Percentiles rank a stretch among this genome's conserved stretches.
Conservation (phyloP, 2,113 vertebrate species). For the Toxostoma redivivum region DNA sequence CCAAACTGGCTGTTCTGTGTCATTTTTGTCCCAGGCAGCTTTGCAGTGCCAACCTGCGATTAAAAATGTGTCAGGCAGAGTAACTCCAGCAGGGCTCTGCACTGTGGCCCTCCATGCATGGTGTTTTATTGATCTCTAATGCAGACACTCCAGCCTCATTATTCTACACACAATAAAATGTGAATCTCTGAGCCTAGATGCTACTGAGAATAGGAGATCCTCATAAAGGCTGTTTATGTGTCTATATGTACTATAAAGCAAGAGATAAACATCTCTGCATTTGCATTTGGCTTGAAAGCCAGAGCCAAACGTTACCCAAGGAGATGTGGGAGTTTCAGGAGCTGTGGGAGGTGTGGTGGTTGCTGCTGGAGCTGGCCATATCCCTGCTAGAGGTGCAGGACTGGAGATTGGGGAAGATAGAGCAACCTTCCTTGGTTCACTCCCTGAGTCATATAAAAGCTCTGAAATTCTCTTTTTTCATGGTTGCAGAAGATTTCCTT, state of each 20-base stretch:
- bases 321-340: background rate
- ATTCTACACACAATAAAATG: background rate
- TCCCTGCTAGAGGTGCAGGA: background rate
- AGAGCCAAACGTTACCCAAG: background rate
- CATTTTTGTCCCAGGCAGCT: background rate
- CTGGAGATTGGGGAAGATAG: background rate
- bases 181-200: background rate
- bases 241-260: slow-evolving; percentile 22
- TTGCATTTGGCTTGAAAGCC: slow-evolving; percentile 30
- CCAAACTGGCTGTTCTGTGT: background rate
- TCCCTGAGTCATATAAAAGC: background rate
- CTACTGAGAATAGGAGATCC: background rate
- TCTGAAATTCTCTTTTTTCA: background rate
- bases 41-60: background rate
- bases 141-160: slow-evolving; percentile 16
- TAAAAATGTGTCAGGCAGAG: background rate
- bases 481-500: background rate
- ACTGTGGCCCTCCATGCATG: background rate
- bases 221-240: slow-evolving; percentile 37
- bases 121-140: slow-evolving; percentile 49
- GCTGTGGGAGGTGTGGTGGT: background rate
- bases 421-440: background rate
- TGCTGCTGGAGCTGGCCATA: background rate
- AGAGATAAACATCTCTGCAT: slow-evolving; percentile 37
- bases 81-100: background rate